Evolutionary conservation across 2,888 invertebrate species (phyloP).

Genomic region (Calliphora vomitoria): DNA sequence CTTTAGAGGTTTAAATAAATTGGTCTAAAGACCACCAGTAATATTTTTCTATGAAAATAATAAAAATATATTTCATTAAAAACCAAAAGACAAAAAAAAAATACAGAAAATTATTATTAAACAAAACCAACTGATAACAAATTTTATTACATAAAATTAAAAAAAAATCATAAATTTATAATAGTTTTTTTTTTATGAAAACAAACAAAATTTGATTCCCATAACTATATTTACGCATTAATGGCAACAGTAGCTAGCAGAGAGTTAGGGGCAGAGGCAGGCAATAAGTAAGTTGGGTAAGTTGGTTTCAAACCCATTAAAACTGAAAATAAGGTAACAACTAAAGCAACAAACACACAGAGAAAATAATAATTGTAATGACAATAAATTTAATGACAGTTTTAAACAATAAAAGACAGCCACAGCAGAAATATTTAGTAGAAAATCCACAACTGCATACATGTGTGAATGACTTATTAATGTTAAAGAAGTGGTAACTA

Average conservation of each 20-base stretch:
- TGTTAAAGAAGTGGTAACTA: slow-evolving; percentile 34
- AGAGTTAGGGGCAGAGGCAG: not conserved
- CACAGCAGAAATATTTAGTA: not conserved
- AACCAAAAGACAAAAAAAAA: not conserved
- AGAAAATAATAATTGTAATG: slow-evolving; percentile 69
- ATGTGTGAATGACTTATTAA: slow-evolving; percentile 67
- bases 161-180: slow-evolving; percentile 62
- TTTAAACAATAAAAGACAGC: slow-evolving; percentile 23
- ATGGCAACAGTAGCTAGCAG: not conserved
- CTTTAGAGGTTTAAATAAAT: slow-evolving; percentile 42
- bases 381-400: slow-evolving; percentile 74
- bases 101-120: slow-evolving; percentile 22
- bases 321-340: slow-evolving; percentile 55
- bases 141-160: slow-evolving; percentile 57
- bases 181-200: slow-evolving; percentile 47
- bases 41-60: slow-evolving; percentile 67
- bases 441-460: slow-evolving; percentile 48
- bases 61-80: slow-evolving; percentile 43
- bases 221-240: slow-evolving; percentile 65
- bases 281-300: slow-evolving; percentile 33
- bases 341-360: slow-evolving; percentile 31
- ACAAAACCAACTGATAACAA: slow-evolving; percentile 53
- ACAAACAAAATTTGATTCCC: slow-evolving; percentile 69
- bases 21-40: slow-evolving; percentile 63
- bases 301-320: slow-evolving; percentile 41